Percentiles rank a stretch among this genome's conserved stretches.
These are phyloP conservation scores for Batillaria attramentaria DNA, from an alignment of 1,140 invertebrate genomes.

Conservation along the genomic window DNA sequence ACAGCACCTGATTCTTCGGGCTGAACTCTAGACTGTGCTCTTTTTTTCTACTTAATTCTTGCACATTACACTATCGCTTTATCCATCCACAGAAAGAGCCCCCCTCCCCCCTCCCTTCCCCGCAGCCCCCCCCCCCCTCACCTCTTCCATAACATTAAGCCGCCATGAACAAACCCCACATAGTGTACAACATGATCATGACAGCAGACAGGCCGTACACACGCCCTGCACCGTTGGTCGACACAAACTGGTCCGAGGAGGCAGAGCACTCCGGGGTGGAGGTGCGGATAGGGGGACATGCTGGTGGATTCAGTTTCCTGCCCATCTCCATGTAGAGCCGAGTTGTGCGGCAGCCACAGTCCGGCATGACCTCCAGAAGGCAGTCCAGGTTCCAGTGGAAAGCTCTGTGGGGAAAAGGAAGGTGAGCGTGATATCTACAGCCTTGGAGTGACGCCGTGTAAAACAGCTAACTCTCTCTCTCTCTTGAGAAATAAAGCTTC, in stretches of 20 bases:
- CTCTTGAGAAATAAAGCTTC: neutral
- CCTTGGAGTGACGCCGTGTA: neutral
- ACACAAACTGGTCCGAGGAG: neutral
- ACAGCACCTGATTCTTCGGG: too few species aligned
- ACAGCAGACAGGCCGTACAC: too few species aligned
- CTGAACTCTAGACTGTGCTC: too few species aligned
- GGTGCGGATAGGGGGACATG: neutral
- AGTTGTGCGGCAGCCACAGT: constrained; percentile 18
- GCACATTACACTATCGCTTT: too few species aligned
- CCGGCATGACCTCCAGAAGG: constrained; percentile 5
- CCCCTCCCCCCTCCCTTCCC: too few species aligned
- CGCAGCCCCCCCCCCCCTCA: too few species aligned
- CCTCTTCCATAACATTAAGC: too few species aligned
- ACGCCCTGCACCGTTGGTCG: neutral
- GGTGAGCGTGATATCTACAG: too few species aligned
- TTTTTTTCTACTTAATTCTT: too few species aligned
- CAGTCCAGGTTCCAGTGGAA: neutral
- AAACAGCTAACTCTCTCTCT: neutral
- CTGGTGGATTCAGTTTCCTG: constrained; percentile 8
- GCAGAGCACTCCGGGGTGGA: neutral
- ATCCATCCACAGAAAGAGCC: too few species aligned
- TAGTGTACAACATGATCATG: too few species aligned
- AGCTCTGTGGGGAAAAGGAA: neutral
- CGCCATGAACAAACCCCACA: too few species aligned
- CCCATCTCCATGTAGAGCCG: neutral